Conservation (phyloP, 2,113 vertebrate genomes). For the Delphinus delphis region DNA sequence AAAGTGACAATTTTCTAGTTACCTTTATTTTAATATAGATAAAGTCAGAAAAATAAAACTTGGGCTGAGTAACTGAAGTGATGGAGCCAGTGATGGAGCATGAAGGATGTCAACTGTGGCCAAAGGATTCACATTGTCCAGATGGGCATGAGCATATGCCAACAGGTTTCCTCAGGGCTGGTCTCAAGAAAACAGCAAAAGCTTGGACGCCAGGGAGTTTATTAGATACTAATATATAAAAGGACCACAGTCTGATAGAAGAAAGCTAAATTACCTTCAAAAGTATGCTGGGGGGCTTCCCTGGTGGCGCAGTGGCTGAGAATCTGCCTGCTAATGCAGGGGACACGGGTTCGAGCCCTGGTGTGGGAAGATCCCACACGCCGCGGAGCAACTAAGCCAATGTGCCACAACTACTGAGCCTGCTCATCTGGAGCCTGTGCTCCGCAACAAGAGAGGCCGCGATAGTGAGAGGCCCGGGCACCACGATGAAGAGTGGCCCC, state of each 20-base stretch:
- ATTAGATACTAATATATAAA: not conserved
- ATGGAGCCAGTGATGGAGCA: not conserved
- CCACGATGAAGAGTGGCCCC: too few relatives aligned
- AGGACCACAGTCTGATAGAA: not conserved
- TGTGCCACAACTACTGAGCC: too few relatives aligned
- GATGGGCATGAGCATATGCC: not conserved
- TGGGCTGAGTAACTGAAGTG: not conserved
- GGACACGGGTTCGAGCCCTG: too few relatives aligned
- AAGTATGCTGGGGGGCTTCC: not conserved
- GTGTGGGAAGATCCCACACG: too few relatives aligned
- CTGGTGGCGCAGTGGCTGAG: too few relatives aligned
- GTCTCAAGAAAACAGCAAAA: not conserved
- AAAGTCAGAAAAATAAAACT: not conserved
- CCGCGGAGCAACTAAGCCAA: too few relatives aligned
- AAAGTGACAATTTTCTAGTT: not conserved
- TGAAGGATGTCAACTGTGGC: not conserved
- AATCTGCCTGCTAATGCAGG: too few relatives aligned
- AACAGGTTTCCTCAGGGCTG: not conserved
- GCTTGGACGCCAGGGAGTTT: not conserved
- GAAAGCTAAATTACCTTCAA: not conserved
- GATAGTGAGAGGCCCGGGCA: too few relatives aligned
- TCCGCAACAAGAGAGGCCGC: too few relatives aligned
- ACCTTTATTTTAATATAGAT: not conserved
- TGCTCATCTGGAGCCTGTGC: too few relatives aligned
- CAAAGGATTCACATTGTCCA: not conserved